Evolutionary conservation across 2,888 invertebrate species (phyloP), one percentile per base, ranked within the genome.

Genomic region (Heliconius ethilla): DNA sequence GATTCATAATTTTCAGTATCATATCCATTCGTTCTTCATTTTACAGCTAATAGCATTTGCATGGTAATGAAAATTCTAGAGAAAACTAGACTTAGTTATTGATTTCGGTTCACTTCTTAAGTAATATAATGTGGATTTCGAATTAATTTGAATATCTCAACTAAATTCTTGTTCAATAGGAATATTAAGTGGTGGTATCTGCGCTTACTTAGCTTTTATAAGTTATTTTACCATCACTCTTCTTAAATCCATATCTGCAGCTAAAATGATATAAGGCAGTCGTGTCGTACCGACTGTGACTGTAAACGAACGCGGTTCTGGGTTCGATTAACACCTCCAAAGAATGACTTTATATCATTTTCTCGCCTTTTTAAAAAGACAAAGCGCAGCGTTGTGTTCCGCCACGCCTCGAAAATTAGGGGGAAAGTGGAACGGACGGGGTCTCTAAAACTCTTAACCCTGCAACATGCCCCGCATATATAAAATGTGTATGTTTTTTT

Each of bases 81-180:
- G n/a, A 69, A 40, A 69, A 69, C 67, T 69, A 69, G 67, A 69
- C n/a, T 15, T 69, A 69, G 40, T 69, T n/a, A 25, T 11, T 22
- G 40, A 69, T 40, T 40, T 69, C 15, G 4, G 67, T 25, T 40
- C 15, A 69, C 40, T 69, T 40, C 67, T 69, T 69, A 69, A 69
- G 40, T 25, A n/a, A 69, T 37, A 67, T 67, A 37, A 37, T 33
- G 66, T 66, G 33, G 22, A 66, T 33, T 33, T 66, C 66, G 33
- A 67, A 67, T 25, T 69, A 69, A 69, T 69, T 69, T 69, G 67
- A 69, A 69, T 69, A 40, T 69, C 13, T 40, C 67, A 69, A 69
- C 40, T 69, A 40, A 69, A 40, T 69, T 69, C 67, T 25, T 40
- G 15, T 69, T 69, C 40, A 15, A 69, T 40, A 69, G 37, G 67